These are phyloP conservation scores for Nixonia krombeini DNA, from an alignment of 1,140 invertebrate species.

Conservation along the genomic window DNA sequence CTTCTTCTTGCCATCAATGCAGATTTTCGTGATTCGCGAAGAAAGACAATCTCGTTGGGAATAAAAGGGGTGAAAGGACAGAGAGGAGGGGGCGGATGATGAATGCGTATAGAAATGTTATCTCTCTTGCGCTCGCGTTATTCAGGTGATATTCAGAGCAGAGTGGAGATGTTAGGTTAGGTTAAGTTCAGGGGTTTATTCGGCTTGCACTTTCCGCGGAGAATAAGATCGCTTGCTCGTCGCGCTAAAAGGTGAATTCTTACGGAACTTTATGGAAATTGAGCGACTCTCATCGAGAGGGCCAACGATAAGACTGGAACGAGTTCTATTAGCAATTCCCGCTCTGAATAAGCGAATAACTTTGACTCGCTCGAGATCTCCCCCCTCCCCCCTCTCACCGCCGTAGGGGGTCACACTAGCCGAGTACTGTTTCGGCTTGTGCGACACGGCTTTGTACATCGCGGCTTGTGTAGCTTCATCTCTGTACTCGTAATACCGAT, in stretches of 20 bases:
- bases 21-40: conserved; percentile 28
- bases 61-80: conserved; percentile 19
- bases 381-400: not conserved
- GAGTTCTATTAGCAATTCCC: conserved; percentile 30
- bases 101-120: conserved; percentile 49
- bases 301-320: conserved; percentile 21
- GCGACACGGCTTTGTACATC: too few relatives aligned
- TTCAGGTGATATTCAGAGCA: conserved; percentile 29
- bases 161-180: conserved; percentile 47
- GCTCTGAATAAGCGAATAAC: conserved; percentile 4
- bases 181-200: conserved; percentile 44
- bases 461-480: too few relatives aligned
- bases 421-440: too few relatives aligned
- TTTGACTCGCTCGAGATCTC: not conserved
- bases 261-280: conserved; percentile 41
- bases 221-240: conserved; percentile 42
- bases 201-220: conserved; percentile 44
- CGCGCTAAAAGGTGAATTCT: conserved; percentile 39
- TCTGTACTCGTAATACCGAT: too few relatives aligned
- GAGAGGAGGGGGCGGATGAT: conserved; percentile 32
- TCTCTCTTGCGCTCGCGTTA: conserved; percentile 20
- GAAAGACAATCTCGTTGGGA: conserved; percentile 30
- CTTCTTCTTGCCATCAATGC: conserved; percentile 16
- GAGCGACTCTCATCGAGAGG: conserved; percentile 16
- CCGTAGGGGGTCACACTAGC: too few relatives aligned